Evolutionary conservation across 2,888 invertebrate genomes (phyloP).

Genomic region (Mesoligia furuncula): DNA sequence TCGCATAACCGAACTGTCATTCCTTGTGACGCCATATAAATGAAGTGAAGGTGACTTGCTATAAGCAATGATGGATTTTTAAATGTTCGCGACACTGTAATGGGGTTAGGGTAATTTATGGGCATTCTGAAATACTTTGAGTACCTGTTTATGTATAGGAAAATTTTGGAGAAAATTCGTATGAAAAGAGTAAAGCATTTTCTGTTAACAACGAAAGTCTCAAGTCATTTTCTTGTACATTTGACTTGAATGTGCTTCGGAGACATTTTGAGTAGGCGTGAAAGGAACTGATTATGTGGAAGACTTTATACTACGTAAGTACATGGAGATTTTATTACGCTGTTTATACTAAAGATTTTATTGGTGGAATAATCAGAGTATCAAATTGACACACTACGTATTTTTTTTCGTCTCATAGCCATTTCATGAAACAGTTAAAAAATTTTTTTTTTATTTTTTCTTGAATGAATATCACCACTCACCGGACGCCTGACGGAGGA

Average conservation of each 20-base stretch:
- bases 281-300: slow-evolving; percentile 24
- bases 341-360: background rate
- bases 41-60: slow-evolving; percentile 86
- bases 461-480: background rate
- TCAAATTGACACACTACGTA: background rate
- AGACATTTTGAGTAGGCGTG: slow-evolving; percentile 22
- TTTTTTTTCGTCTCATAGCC: background rate
- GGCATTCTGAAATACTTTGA: slow-evolving; percentile 61
- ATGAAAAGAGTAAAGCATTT: slow-evolving; percentile 53
- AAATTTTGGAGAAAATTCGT: slow-evolving; percentile 55
- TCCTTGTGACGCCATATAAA: slow-evolving; percentile 84
- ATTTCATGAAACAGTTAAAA: background rate
- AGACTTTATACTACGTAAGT: background rate
- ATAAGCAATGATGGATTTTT: slow-evolving; percentile 85
- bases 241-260: slow-evolving; percentile 48
- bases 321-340: background rate
- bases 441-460: background rate
- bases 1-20: slow-evolving; percentile 85
- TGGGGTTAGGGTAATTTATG: slow-evolving; percentile 82
- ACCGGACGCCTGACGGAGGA: too few species aligned
- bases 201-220: slow-evolving; percentile 43
- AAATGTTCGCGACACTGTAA: slow-evolving; percentile 84
- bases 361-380: background rate
- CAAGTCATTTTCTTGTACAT: slow-evolving; percentile 54
- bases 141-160: slow-evolving; percentile 62